Evolutionary conservation across 2,888 invertebrate genomes (phyloP), one percentile per base, ranked within the genome.

Genomic region (Barypeithes pellucidus): DNA sequence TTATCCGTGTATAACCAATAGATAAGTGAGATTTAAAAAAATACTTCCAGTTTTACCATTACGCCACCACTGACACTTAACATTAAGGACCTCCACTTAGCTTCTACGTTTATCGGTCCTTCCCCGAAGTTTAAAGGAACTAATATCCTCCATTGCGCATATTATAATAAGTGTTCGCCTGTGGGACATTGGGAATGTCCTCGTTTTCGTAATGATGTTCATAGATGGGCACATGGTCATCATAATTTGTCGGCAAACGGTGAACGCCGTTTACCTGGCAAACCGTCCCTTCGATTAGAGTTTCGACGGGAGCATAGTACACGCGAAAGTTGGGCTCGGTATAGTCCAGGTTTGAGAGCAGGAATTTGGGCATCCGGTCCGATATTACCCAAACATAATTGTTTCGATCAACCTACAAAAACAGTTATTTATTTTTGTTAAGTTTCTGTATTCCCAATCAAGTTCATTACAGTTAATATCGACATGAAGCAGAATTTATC

Each of bases 331-430:
- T 95, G 9, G 93, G 88, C 77, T 95, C 94, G 52, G 89, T 90
- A 81, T 91, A 94, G 82, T 94, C 91, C 39, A 95, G 85, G 47
- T 89, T 89, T 8, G 87, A 82, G n/a, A 87, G 72, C 36, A 95
- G 86, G 80, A 95, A 95, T 11, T 92, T 91, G 0, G 94, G 92
- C 95, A 95, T 95, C 45, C 92, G 89, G 83, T 95, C 95, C 0
- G 94, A 94, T 2, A 95, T 89, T 0, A 94, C 92, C 95, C 95
- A 95, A 2, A 93, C 88, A 76, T 93, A 92, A 75, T 89, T 88
- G 69, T 90, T 88, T 57, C 89, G 88, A 83, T 94, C 91, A 75
- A 95, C 73, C 75, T 75, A 41, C 39, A 75, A 73, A 9, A 47
- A 62, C 4, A 41, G 18, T 11, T 36, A 36, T 36, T 36, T 36